Percentiles rank a stretch among this genome's conserved stretches.
Evolutionary conservation across 2,888 invertebrate genomes (phyloP).

Genomic region (Nowickia ferox): DNA sequence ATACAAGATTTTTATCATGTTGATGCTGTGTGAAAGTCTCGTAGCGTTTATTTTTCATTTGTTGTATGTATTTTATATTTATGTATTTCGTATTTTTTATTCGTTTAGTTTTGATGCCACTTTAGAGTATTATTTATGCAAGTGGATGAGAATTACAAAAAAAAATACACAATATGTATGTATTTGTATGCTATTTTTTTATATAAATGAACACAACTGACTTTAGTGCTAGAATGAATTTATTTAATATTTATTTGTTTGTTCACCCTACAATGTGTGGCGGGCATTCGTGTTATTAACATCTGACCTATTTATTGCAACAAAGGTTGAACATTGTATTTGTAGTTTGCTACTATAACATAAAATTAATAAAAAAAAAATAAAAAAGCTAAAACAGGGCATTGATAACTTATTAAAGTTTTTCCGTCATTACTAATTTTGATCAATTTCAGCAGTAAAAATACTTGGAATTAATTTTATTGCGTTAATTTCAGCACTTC

Average conservation of each 20-base stretch:
- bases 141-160: conserved; percentile 53
- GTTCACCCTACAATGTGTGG: not conserved
- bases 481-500: too few species aligned
- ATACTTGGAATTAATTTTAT: too few species aligned
- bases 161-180: conserved; percentile 1
- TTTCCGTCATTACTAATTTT: too few species aligned
- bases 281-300: not conserved
- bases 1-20: conserved; percentile 50
- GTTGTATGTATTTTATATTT: conserved; percentile 16
- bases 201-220: conserved; percentile 12
- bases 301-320: too few species aligned
- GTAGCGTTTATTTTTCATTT: conserved; percentile 40
- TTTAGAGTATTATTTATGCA: conserved; percentile 60
- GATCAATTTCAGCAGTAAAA: too few species aligned
- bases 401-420: too few species aligned
- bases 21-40: conserved; percentile 59
- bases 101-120: conserved; percentile 46
- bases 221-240: conserved; percentile 12
- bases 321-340: too few species aligned
- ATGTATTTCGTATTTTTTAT: conserved; percentile 15
- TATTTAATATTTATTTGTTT: conserved; percentile 19
- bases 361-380: too few species aligned
- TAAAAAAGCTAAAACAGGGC: too few species aligned
- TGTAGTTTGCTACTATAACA: too few species aligned
- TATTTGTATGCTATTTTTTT: conserved; percentile 1